phyloP scores from a whole-genome alignment of 2,888 invertebrate genomes.

The Drosophila macrospina region DNA sequence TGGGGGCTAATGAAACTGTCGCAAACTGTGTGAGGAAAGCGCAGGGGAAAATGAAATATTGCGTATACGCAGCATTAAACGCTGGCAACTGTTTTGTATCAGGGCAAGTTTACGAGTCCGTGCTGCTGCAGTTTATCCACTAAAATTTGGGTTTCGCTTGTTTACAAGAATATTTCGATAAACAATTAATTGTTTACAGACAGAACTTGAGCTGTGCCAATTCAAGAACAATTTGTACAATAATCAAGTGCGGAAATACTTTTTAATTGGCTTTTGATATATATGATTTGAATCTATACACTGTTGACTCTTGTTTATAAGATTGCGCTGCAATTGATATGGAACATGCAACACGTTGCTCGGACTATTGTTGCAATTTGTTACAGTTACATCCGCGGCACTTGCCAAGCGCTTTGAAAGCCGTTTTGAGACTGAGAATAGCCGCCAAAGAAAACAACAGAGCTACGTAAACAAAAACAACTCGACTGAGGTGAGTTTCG shows the following conservation, averaged over 20 bases:
- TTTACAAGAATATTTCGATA: constrained; percentile 50
- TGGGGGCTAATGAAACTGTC: constrained; percentile 30
- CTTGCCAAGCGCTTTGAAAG: constrained; percentile 75
- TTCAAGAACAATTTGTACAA: constrained; percentile 13
- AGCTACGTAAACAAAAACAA: constrained; percentile 5
- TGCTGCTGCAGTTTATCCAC: constrained; percentile 37
- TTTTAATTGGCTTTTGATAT: constrained; percentile 34
- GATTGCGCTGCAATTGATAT: constrained; percentile 42
- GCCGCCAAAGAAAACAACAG: constrained; percentile 48
- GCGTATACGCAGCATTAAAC: constrained; percentile 60
- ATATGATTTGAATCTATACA: constrained; percentile 2
- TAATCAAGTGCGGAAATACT: constrained; percentile 67
- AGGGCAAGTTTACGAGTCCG: constrained; percentile 20
- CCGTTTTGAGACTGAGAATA: constrained; percentile 83
- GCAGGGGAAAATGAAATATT: constrained; percentile 39
- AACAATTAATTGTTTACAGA: constrained; percentile 64
- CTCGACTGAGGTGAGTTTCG: constrained; percentile 7
- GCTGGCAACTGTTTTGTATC: constrained; percentile 32
- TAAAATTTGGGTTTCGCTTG: constrained; percentile 40
- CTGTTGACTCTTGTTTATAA: constrained; percentile 31
- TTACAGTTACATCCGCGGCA: constrained; percentile 55
- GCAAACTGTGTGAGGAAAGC: constrained; percentile 33
- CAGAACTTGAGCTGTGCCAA: constrained; percentile 13
- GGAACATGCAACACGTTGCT: constrained; percentile 74
- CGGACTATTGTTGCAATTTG: not conserved